Percentiles rank a stretch among this genome's conserved stretches.
Evolutionary conservation across 2,113 vertebrate genomes (phyloP).

Genomic region (Pelodiscus sinensis): DNA sequence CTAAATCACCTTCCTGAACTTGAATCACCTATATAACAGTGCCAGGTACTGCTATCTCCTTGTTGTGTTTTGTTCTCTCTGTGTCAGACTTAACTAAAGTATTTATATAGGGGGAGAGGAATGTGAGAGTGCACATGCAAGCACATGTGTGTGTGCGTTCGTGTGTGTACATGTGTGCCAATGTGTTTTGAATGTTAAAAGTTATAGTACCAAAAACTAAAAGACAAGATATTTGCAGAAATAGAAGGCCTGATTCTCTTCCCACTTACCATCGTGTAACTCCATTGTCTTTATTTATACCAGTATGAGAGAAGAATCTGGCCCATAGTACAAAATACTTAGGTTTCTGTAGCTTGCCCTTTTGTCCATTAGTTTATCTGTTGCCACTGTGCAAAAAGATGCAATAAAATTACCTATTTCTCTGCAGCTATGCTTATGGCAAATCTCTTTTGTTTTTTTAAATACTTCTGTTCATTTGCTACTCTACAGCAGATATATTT

Average conservation of each 20-base stretch:
- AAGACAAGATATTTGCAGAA: not conserved
- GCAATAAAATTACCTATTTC: constrained; percentile 73
- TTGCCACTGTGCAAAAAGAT: constrained; percentile 73
- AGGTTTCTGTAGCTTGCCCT: constrained; percentile 73
- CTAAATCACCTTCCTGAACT: rapidly evolving
- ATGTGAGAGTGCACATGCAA: rapidly evolving
- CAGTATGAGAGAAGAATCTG: constrained; percentile 41
- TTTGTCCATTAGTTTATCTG: constrained; percentile 77
- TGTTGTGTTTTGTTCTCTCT: rapidly evolving
- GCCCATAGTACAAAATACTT: constrained; percentile 43
- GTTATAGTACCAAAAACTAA: not conserved
- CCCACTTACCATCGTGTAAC: constrained; percentile 41
- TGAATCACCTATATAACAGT: rapidly evolving
- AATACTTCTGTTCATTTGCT: constrained; percentile 74
- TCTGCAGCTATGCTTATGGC: constrained; percentile 67
- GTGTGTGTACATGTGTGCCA: too few species aligned
- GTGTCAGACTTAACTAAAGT: not conserved
- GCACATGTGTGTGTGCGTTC: too few species aligned
- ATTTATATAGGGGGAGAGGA: not conserved
- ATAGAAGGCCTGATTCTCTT: constrained; percentile 42
- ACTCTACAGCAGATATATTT: constrained; percentile 81
- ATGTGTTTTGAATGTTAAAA: not conserved
- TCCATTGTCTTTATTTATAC: constrained; percentile 60
- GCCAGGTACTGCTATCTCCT: not conserved
- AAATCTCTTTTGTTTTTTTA: constrained; percentile 64